A percentile compares a stretch with the other conserved stretches of the same genome.
Evolutionary conservation across 1,140 invertebrate species (phyloP).

Genomic region (Tribolium madens): DNA sequence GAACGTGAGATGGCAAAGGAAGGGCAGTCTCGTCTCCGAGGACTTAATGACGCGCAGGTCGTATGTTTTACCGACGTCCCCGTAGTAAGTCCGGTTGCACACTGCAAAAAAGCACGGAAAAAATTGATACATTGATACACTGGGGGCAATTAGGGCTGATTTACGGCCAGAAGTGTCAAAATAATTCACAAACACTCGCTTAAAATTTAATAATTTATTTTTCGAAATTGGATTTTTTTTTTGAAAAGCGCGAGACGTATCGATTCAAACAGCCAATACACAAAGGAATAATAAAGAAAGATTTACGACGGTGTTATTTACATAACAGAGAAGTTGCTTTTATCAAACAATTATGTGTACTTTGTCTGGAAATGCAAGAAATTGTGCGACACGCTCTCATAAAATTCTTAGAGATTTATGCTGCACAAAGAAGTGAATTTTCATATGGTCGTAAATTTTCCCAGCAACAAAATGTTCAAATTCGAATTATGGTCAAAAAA

Average conservation of each 20-base stretch:
- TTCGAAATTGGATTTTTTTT: no score
- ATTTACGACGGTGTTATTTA: neutral
- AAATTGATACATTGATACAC: slow-evolving; percentile 33
- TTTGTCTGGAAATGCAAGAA: neutral
- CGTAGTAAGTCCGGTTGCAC: slow-evolving; percentile 90
- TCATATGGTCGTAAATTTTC: neutral
- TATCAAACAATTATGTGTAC: neutral
- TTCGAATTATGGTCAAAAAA: neutral
- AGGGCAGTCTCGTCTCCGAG: slow-evolving; percentile 78
- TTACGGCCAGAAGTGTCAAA: neutral
- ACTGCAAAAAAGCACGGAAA: slow-evolving; percentile 68
- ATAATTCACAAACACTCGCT: neutral
- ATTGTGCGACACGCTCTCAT: neutral
- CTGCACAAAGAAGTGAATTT: neutral
- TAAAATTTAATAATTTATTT: no score
- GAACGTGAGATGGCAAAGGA: slow-evolving; percentile 89
- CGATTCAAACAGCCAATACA: no score
- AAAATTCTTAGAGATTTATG: neutral
- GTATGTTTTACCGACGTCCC: slow-evolving; percentile 86
- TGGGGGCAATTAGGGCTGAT: neutral
- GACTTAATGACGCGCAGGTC: slow-evolving; percentile 78
- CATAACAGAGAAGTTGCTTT: neutral
- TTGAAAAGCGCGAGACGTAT: no score
- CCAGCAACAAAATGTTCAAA: neutral
- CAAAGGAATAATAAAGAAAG: neutral